phyloP scores from a whole-genome alignment of 2,797 vertebrate genomes.

The Peromyscus eremicus region DNA sequence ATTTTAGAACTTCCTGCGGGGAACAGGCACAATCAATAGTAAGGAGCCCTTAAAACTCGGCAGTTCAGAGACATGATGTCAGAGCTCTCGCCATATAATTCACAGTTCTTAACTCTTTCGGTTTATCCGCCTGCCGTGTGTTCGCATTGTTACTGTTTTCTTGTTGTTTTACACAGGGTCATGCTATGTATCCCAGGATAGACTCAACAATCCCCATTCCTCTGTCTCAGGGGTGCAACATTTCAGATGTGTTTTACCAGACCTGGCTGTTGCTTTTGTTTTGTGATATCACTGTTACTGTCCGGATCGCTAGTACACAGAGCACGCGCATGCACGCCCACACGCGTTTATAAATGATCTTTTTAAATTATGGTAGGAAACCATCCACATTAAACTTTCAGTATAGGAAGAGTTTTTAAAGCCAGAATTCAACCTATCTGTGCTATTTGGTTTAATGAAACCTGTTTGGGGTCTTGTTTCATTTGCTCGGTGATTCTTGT shows the following conservation, averaged over 20 bases:
- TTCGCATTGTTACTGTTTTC: background rate
- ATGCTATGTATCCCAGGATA: background rate
- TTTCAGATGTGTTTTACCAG: no score
- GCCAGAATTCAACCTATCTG: slow-evolving; percentile 28
- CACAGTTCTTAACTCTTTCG: slow-evolving; percentile 25
- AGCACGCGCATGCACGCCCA: rapidly evolving
- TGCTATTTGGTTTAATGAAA: slow-evolving; percentile 50
- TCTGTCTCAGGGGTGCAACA: background rate
- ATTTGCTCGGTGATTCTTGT: background rate
- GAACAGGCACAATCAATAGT: slow-evolving; percentile 54
- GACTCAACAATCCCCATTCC: background rate
- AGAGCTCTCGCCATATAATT: background rate
- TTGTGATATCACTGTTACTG: background rate
- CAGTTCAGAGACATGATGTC: slow-evolving; percentile 53
- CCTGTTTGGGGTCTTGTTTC: slow-evolving; percentile 46
- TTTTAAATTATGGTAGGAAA: slow-evolving; percentile 48
- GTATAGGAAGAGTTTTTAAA: slow-evolving; percentile 22
- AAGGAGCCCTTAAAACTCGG: slow-evolving; percentile 55
- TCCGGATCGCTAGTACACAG: background rate
- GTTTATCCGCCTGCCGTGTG: slow-evolving; percentile 13
- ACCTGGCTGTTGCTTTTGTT: background rate
- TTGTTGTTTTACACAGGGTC: background rate
- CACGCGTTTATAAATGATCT: background rate
- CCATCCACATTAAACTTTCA: background rate
- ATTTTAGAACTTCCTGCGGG: slow-evolving; percentile 68